Evolutionary conservation across 2,797 vertebrate genomes (phyloP).

Genomic region (Petrocephalus schoutedeni): DNA sequence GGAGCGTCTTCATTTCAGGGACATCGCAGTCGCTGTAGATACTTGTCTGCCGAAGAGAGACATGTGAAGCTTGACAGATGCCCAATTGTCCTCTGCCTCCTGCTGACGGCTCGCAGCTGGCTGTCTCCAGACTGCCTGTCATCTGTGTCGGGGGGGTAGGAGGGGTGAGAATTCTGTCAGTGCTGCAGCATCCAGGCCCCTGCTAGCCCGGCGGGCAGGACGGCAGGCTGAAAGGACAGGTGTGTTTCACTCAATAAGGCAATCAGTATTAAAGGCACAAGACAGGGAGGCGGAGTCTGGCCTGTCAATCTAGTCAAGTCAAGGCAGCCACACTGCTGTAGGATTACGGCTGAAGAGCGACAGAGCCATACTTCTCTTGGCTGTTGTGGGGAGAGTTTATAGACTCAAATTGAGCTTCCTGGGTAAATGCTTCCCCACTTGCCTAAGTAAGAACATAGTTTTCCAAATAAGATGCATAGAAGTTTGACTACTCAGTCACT

Average conservation of each 20-base stretch:
- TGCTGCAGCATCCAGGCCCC: not conserved
- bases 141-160: not conserved
- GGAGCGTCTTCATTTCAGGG: not conserved
- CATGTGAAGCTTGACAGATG: constrained; percentile 3
- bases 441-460: not conserved
- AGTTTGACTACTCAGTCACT: not conserved
- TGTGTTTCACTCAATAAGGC: not conserved
- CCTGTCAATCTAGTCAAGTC: not conserved
- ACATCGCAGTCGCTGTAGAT: not conserved
- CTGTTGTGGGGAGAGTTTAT: not conserved
- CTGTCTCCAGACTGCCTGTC: not conserved
- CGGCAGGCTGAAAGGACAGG: not conserved
- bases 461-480: not conserved
- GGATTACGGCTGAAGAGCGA: not conserved
- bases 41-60: constrained; percentile 7
- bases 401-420: not conserved
- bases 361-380: not conserved
- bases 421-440: not conserved
- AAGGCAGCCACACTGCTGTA: not conserved
- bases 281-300: not conserved
- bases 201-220: not conserved
- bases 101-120: not conserved
- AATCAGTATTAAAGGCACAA: not conserved
- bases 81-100: not conserved
- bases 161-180: not conserved